Evolutionary conservation across 2,888 invertebrate species (phyloP), one percentile per base, ranked within the genome.

Genomic region (Plagodis dolabraria): DNA sequence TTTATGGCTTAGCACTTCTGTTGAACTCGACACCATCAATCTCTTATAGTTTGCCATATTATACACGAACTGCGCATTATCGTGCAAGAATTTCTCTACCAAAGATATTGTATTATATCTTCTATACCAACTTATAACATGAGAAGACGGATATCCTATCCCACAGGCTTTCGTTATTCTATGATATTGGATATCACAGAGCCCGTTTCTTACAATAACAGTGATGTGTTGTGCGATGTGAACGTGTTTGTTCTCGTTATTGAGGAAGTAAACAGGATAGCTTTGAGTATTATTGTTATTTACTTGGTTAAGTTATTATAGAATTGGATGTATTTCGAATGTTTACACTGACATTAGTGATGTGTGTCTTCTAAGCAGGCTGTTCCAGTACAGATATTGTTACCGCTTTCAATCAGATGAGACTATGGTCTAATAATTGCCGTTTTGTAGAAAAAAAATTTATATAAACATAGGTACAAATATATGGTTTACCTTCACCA

Each of bases 181-280:
- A 8, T 49, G 57, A 60, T 65, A 65, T 62, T 60, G 50, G 60
- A 62, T 62, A 65, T 60, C 53, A 51, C 48, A 43, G 42, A 49
- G 36, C 10, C 10, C 35, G 36, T 33, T 38, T 60, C 33, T 33
- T 47, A 53, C 33, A 55, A 48, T 49, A 60, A 53, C 49, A 56
- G 40, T 33, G 33, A 47, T 38, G 35, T 52, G 50, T 54, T 48
- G 34, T 53, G 5, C 11, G 46, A 46, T 38, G 45, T 11, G 33
- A 47, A 8, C 35, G 35, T 60, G 56, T 60, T 60, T 52, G 47
- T 36, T 33, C 34, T 10, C 53, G 35, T 33, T 43, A 50, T 35
- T 47, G 42, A 11, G 11, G 36, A 47, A 36, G 36, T 47, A 35
- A 11, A 47, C 22, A 47, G 33, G 35, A 34, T 47, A 47, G 33